Conservation (phyloP, 2,888 invertebrate genomes). For the Parascotia fuliginaria region DNA sequence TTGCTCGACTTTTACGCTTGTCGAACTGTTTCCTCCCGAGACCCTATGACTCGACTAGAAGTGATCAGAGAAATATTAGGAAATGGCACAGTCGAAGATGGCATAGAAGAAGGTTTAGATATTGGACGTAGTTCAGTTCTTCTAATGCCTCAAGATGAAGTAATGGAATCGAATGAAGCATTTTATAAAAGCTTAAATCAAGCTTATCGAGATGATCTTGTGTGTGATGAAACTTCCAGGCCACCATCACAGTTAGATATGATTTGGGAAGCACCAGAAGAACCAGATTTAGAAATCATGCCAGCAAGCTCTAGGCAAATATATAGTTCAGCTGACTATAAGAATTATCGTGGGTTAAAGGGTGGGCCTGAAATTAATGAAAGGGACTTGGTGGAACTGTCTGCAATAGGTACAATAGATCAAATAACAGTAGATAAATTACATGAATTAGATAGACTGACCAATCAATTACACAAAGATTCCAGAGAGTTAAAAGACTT, state of each 20-base stretch:
- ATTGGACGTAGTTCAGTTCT: constrained; percentile 74
- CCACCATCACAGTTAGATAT: constrained; percentile 92
- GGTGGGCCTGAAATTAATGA: constrained; percentile 91
- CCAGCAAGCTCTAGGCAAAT: constrained; percentile 87
- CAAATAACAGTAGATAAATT: constrained; percentile 92
- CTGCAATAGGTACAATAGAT: constrained; percentile 91
- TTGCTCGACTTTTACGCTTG: constrained; percentile 92
- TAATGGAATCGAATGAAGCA: constrained; percentile 92
- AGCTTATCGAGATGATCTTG: constrained; percentile 93
- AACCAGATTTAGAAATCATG: constrained; percentile 86
- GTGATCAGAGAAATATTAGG: constrained; percentile 88
- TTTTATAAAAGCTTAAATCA: constrained; percentile 95
- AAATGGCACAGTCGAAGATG: constrained; percentile 88
- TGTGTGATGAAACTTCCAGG: constrained; percentile 87
- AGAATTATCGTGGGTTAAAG: constrained; percentile 89
- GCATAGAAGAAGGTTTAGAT: constrained; percentile 88
- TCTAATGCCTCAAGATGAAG: constrained; percentile 75
- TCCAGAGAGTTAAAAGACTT: constrained; percentile 91
- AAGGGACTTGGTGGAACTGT: constrained; percentile 91
- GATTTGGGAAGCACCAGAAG: constrained; percentile 95
- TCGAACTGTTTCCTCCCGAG: constrained; percentile 79
- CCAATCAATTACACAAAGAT: constrained; percentile 91
- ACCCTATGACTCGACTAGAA: constrained; percentile 83
- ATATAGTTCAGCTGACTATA: constrained; percentile 91
- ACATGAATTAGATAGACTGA: constrained; percentile 91